Base-by-base conservation (phyloP, 1,140 invertebrate genomes). In the Drosophila suzukii region DNA sequence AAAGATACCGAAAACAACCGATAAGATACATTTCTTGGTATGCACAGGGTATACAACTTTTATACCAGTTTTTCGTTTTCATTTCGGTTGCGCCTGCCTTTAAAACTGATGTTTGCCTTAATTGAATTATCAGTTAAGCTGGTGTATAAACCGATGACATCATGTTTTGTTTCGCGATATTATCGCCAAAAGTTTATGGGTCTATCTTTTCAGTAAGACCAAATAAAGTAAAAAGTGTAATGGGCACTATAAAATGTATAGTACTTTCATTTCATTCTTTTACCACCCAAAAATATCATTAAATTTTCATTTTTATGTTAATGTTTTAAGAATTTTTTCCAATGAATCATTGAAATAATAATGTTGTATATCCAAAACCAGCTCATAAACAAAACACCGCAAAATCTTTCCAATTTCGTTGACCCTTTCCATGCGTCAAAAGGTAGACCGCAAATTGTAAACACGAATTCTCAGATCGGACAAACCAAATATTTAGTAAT, bases 111-210 rank as follows among this genome's bases (percentile, higher is more conserved):
- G 83, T 88, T 89, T 83, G 73, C 66, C 62, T 78, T 89, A 84
- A 89, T 84, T 84, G 53, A 89, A 89, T 89, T 89, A 89, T 89
- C 84, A 89, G 66, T 68, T 66, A 60, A 50, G 75, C 76, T 50
- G 50, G 27, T 43, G 12, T 30, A 51, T 51, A 78, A 78, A 56
- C 39, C 46, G 4, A 79, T 88, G 83, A 88, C 68, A 89, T 88
- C 83, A 88, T 76, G 41, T 66, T 85, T 27, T 11, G 15, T 49
- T 17, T 10, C 10, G 32, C 38, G 46, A 76, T 77, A 49, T 46
- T 70, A 77, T 77, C 63, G 36, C 56, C 2, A 11, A 15, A 46
- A 10, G 34, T 58, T 65, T 75, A 57, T 34, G 32, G 32, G 32
- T 8, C 32, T 34, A 8, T 53, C 46, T 20, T 1, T 20, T 36